Evolutionary conservation across 2,797 vertebrate species (phyloP).

Genomic region (Picus viridis): DNA sequence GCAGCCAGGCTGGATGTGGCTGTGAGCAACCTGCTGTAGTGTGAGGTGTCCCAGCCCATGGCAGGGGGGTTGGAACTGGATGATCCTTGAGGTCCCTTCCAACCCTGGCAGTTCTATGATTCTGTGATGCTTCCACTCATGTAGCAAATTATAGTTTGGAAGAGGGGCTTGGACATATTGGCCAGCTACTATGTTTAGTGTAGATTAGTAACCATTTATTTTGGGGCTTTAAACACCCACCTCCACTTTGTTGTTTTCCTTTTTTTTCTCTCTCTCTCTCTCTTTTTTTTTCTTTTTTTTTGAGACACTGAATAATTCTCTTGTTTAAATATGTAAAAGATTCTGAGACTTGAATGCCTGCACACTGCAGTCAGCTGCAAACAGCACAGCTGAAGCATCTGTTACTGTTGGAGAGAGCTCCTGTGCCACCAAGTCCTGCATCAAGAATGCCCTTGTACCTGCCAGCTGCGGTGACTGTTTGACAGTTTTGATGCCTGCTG

Average conservation of each 20-base stretch:
- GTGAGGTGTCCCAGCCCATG: too few species aligned
- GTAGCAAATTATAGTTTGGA: not conserved
- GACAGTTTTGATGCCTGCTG: not conserved
- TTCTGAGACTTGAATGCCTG: not conserved
- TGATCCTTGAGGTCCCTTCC: too few species aligned
- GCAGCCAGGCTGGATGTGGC: too few species aligned
- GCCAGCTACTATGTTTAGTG: not conserved
- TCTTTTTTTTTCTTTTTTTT: not conserved
- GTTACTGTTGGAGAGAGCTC: not conserved
- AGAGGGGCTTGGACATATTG: not conserved
- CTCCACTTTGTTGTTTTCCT: too few species aligned
- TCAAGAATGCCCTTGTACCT: not conserved
- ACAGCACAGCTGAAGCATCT: constrained; percentile 28
- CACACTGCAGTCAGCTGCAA: constrained; percentile 26
- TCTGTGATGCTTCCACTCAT: not conserved
- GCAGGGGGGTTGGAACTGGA: too few species aligned
- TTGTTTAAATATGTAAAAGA: not conserved
- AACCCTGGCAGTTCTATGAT: too few species aligned
- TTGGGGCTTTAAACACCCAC: not conserved
- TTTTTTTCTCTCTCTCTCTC: not conserved
- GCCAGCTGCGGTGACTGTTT: not conserved
- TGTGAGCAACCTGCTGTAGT: too few species aligned
- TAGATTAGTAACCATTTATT: not conserved
- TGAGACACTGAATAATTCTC: not conserved
- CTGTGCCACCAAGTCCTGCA: not conserved